Conservation (phyloP, 1,140 invertebrate genomes). For the Bombus haemorrhoidalis region DNA sequence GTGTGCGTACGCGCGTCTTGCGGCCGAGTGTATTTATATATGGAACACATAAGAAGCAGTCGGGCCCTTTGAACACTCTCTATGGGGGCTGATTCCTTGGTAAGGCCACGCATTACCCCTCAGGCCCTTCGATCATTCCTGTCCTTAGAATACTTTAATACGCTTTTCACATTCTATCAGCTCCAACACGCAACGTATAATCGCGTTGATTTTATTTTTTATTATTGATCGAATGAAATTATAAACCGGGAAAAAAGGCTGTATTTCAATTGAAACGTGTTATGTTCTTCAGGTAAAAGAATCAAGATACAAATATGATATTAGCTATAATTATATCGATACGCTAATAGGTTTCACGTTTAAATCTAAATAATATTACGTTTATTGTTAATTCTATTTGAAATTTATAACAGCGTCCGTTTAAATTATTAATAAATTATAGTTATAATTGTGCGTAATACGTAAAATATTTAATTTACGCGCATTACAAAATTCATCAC, state of each 20-base stretch:
- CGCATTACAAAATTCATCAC: background rate
- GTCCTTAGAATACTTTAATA: slow-evolving; percentile 35
- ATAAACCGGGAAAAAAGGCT: no score
- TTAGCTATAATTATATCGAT: background rate
- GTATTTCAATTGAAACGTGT: background rate
- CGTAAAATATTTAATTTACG: background rate
- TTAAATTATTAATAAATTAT: background rate
- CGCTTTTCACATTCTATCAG: background rate
- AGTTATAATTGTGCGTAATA: no score
- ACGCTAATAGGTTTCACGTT: background rate
- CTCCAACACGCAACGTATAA: no score
- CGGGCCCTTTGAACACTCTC: slow-evolving; percentile 75
- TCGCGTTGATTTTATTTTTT: background rate
- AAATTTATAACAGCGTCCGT: background rate
- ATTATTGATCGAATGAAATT: background rate
- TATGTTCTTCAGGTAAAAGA: no score
- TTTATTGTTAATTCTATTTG: background rate
- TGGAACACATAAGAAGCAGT: slow-evolving; percentile 52
- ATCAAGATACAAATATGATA: background rate
- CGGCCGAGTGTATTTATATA: slow-evolving; percentile 39
- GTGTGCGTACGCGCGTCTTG: slow-evolving; percentile 37
- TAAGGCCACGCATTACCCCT: slow-evolving; percentile 78
- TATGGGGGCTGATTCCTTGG: slow-evolving; percentile 77
- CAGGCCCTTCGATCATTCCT: slow-evolving; percentile 73
- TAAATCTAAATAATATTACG: background rate